phyloP scores from a whole-genome alignment of 2,113 vertebrate genomes.

The Eulemur macaco region DNA sequence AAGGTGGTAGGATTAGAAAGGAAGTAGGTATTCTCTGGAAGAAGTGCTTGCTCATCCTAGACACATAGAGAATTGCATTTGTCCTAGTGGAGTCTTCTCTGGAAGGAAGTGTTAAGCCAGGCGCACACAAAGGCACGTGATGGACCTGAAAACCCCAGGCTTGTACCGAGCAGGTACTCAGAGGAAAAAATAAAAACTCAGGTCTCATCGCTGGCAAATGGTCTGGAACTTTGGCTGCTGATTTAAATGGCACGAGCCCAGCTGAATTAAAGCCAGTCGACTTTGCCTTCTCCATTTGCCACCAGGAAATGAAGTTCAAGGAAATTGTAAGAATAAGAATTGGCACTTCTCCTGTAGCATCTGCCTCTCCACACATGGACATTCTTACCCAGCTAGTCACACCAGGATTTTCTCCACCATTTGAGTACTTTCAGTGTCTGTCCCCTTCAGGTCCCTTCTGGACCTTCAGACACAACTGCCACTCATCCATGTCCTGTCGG shows the following conservation, averaged over 20 bases:
- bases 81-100: neutral
- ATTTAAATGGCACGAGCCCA: neutral
- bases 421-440: neutral
- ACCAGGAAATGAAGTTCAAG: neutral
- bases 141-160: neutral
- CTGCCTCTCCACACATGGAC: neutral
- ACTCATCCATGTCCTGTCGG: neutral
- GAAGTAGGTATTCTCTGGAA: neutral
- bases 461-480: neutral
- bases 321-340: neutral
- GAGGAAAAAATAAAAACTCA: neutral
- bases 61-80: neutral
- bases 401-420: neutral
- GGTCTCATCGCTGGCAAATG: neutral
- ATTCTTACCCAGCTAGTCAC: neutral
- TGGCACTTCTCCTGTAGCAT: neutral
- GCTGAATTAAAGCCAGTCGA: neutral
- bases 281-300: neutral
- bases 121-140: accelerated
- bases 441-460: neutral
- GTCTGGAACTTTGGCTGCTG: neutral
- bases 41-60: neutral
- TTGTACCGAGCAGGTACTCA: accelerated
- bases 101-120: neutral
- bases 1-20: neutral